Percentiles rank a stretch among this genome's conserved stretches.
phyloP scores from a whole-genome alignment of 2,888 invertebrate genomes.

The Thymelicus sylvestris region DNA sequence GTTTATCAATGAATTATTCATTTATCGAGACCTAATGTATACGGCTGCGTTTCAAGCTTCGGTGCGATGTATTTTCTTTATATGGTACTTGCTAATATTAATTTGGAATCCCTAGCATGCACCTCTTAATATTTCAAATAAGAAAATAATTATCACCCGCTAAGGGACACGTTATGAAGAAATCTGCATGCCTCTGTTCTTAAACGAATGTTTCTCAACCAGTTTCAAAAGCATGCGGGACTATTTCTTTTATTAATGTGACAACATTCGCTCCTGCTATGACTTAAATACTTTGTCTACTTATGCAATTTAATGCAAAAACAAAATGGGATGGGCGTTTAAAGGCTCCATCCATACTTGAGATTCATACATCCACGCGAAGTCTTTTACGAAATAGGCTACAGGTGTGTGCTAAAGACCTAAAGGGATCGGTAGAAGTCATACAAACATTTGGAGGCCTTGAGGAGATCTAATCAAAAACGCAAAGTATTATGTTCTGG shows the following conservation, averaged over 20 bases:
- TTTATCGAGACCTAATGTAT: conserved; percentile 6
- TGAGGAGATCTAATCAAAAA: too few species aligned
- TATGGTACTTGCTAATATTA: not conserved
- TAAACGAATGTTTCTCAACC: not conserved
- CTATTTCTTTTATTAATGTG: not conserved
- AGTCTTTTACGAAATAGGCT: too few species aligned
- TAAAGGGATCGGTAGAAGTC: too few species aligned
- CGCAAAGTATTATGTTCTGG: too few species aligned
- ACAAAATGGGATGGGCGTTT: too few species aligned
- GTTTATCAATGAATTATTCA: conserved; percentile 17
- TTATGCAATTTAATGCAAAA: too few species aligned
- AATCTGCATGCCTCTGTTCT: not conserved
- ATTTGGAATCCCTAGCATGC: not conserved
- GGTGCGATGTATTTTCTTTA: not conserved
- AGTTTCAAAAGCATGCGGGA: not conserved
- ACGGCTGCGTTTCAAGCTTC: not conserved
- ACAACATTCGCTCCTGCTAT: not conserved
- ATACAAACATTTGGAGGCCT: too few species aligned
- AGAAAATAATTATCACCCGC: not conserved
- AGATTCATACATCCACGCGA: too few species aligned
- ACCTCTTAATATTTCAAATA: not conserved
- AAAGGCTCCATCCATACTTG: too few species aligned
- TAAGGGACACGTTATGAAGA: not conserved
- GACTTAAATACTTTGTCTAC: too few species aligned
- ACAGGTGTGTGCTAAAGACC: too few species aligned